Percentiles rank a stretch among this genome's conserved stretches.
phyloP scores from a whole-genome alignment of 2,113 vertebrate genomes.

The Platysternon megacephalum region DNA sequence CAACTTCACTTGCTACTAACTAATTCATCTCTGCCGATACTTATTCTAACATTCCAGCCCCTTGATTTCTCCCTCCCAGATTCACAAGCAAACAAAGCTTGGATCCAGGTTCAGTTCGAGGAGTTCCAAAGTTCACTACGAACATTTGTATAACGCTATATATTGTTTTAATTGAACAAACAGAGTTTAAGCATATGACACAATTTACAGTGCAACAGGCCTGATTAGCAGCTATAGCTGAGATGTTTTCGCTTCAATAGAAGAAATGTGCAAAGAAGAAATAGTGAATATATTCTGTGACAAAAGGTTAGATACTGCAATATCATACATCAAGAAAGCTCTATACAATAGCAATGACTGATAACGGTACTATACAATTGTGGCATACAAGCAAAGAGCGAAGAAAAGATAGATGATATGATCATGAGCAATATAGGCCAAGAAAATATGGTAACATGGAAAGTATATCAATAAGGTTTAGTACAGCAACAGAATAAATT shows the following conservation, averaged over 20 bases:
- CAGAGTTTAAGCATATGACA: background rate
- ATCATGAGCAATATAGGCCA: background rate
- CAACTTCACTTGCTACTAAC: no score
- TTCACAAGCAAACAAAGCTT: background rate
- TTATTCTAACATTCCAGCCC: background rate
- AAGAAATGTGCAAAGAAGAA: background rate
- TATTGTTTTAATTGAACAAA: background rate
- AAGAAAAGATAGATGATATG: background rate
- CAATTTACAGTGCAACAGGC: background rate
- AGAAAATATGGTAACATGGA: background rate
- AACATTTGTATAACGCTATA: background rate
- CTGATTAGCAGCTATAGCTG: background rate
- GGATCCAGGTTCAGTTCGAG: background rate
- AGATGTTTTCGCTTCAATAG: background rate
- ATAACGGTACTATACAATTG: background rate
- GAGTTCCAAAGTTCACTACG: background rate
- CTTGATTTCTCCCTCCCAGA: background rate
- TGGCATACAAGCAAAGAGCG: background rate
- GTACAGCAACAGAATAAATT: background rate
- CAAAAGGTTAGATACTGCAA: background rate
- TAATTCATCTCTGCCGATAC: background rate
- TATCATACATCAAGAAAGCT: background rate
- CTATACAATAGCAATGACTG: background rate
- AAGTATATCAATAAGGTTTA: background rate
- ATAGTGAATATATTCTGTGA: background rate